Evolutionary conservation across 2,888 invertebrate species (phyloP).

Genomic region (Tortrix viridana): DNA sequence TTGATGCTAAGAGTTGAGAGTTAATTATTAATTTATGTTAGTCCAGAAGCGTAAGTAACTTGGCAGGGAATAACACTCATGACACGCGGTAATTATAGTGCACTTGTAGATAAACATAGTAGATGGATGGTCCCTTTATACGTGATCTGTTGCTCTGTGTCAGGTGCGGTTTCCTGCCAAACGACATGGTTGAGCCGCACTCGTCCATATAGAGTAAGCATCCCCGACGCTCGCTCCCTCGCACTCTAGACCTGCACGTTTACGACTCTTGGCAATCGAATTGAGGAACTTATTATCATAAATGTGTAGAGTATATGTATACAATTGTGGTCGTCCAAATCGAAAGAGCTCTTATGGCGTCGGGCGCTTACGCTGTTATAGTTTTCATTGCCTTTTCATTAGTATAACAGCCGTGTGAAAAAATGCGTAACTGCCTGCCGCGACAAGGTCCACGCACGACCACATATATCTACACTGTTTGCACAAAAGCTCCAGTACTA

Average conservation of each 20-base stretch:
- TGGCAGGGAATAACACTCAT: slow-evolving; percentile 14
- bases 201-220: slow-evolving; percentile 82
- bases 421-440: too few relatives aligned
- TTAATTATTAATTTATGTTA: not conserved
- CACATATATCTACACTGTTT: too few relatives aligned
- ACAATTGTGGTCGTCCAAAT: too few relatives aligned
- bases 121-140: not conserved
- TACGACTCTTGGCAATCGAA: not conserved
- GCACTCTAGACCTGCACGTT: slow-evolving; percentile 49
- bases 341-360: too few relatives aligned
- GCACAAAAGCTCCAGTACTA: too few relatives aligned
- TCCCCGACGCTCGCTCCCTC: slow-evolving; percentile 52
- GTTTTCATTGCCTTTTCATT: too few relatives aligned
- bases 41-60: not conserved
- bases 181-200: slow-evolving; percentile 80
- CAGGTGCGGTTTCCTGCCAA: slow-evolving; percentile 83
- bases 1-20: not conserved
- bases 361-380: too few relatives aligned
- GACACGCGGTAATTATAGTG: slow-evolving; percentile 1
- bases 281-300: not conserved
- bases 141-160: slow-evolving; percentile 60
- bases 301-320: not conserved
- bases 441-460: too few relatives aligned
- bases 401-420: too few relatives aligned
- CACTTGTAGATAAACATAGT: not conserved